These are phyloP conservation scores for Sitophilus oryzae DNA, from an alignment of 1,140 invertebrate species.

Conservation along the genomic window DNA sequence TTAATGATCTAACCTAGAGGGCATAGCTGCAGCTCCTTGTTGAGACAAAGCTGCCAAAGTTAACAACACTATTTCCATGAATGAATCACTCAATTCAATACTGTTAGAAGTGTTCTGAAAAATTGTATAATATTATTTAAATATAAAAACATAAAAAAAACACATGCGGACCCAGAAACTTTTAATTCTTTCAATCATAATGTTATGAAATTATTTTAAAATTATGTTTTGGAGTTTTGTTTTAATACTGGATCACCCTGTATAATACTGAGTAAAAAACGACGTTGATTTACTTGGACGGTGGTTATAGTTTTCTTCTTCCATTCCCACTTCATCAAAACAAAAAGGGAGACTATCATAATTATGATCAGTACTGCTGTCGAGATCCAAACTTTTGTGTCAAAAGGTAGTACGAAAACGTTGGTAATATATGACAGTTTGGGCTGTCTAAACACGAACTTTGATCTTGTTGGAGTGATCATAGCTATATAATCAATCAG, in stretches of 20 bases:
- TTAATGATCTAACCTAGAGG: constrained; percentile 40
- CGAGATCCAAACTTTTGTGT: constrained; percentile 53
- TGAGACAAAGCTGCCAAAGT: constrained; percentile 55
- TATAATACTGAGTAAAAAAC: too few relatives aligned
- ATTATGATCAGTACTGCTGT: constrained; percentile 46
- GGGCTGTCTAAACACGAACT: constrained; percentile 60
- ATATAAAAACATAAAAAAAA: too few relatives aligned
- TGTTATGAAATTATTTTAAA: too few relatives aligned
- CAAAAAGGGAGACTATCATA: constrained; percentile 36
- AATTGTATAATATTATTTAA: background rate
- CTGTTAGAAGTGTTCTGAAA: constrained; percentile 1
- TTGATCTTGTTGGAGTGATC: constrained; percentile 53
- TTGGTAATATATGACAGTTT: constrained; percentile 61
- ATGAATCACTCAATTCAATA: constrained; percentile 16
- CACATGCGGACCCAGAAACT: too few relatives aligned
- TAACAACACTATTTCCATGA: constrained; percentile 39
- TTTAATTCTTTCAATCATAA: too few relatives aligned
- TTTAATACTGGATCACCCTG: too few relatives aligned
- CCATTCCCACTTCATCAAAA: constrained; percentile 45
- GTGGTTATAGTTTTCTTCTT: constrained; percentile 19
- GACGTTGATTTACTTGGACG: too few relatives aligned
- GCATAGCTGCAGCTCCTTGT: constrained; percentile 47
- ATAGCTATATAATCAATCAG: constrained; percentile 57
- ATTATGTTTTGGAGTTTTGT: too few relatives aligned
- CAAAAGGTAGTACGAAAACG: constrained; percentile 57